Evolutionary conservation across 2,797 vertebrate genomes (phyloP), one percentile per base, ranked within the genome.

Genomic region (Eidolon dupreanum): DNA sequence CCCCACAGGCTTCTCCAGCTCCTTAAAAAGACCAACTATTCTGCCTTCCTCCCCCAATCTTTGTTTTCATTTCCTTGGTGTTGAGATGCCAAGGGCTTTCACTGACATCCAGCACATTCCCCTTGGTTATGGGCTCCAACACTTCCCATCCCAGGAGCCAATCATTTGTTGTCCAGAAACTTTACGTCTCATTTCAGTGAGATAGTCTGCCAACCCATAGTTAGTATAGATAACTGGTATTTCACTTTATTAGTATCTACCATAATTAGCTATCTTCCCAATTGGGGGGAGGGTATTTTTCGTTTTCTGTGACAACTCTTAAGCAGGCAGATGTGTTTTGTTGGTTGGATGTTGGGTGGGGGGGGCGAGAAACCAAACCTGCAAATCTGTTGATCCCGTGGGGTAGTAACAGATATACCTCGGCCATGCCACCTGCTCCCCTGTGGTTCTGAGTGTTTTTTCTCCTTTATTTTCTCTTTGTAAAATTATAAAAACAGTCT

Each of bases 141-240:
- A 28, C 63, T 59, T 78, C 46, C 79, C 41, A 26, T 59, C 66
- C 55, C 28, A 49, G 16, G 26, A 26, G 33, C 66, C 15, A 28
- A 8, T 46, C 46, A n/a, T 73, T 79, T 86, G 65, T 88, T 65
- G 51, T 75, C 51, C 10, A 41, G 77, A 63, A 86, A 65, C 41
- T 59, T 51, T 9, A 22, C 13, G 15, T 66, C 33, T 88, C 65
- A 22, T 57, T 49, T 28, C 22, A 43, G n/a, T 43, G 19, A 51
- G 53, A 19, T 36, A 9, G 19, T 61, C 81, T 92, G 57, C 68
- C 4, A 17, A 13, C 36, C 33, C 3, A 4, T 70, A 55, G n/a
- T 79, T 55, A 63, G 59, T 87, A 68, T 51, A 75, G 66, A 70
- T 75, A 73, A 82, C 46, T 90, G 66, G 28, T 65, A 15, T 93